These are phyloP conservation scores for Sitophilus oryzae DNA, from an alignment of 1,140 invertebrate genomes.

Conservation along the genomic window DNA sequence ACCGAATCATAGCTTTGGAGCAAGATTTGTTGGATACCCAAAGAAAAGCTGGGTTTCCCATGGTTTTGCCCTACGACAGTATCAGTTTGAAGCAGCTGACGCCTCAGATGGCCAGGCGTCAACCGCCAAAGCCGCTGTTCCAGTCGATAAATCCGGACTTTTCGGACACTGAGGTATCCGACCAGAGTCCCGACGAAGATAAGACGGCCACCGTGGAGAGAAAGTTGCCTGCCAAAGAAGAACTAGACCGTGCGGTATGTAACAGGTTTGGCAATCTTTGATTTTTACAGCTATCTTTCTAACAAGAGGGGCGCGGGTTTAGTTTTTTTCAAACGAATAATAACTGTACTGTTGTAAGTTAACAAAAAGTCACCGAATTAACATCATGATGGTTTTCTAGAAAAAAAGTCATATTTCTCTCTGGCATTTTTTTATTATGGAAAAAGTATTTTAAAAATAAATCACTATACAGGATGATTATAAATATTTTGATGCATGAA, in stretches of 20 bases:
- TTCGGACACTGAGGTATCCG: slow-evolving; percentile 67
- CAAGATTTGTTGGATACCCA: slow-evolving; percentile 64
- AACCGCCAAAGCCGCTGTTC: slow-evolving; percentile 62
- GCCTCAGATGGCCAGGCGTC: slow-evolving; percentile 64
- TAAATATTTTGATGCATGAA: too few species aligned
- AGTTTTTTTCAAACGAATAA: too few species aligned
- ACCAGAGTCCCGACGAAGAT: slow-evolving; percentile 63
- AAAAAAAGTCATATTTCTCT: too few species aligned
- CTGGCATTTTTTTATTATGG: too few species aligned
- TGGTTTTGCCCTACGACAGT: slow-evolving; percentile 73
- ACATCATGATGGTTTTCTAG: too few species aligned
- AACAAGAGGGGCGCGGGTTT: slow-evolving; percentile 8
- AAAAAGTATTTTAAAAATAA: too few species aligned
- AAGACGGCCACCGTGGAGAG: slow-evolving; percentile 71
- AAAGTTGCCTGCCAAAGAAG: slow-evolving; percentile 68
- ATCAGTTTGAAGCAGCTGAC: slow-evolving; percentile 64
- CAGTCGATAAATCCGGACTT: slow-evolving; percentile 58
- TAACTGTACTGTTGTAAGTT: too few species aligned
- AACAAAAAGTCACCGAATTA: background rate
- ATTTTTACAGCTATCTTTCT: slow-evolving; percentile 22
- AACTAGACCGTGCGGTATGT: slow-evolving; percentile 68
- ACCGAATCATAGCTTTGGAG: slow-evolving; percentile 60
- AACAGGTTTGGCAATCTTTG: slow-evolving; percentile 26
- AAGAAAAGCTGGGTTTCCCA: slow-evolving; percentile 77
- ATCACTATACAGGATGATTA: too few species aligned